A percentile compares a stretch with the other conserved stretches of the same genome.
phyloP scores from a whole-genome alignment of 2,797 vertebrate genomes.

The Gymnopithys bicolor region DNA sequence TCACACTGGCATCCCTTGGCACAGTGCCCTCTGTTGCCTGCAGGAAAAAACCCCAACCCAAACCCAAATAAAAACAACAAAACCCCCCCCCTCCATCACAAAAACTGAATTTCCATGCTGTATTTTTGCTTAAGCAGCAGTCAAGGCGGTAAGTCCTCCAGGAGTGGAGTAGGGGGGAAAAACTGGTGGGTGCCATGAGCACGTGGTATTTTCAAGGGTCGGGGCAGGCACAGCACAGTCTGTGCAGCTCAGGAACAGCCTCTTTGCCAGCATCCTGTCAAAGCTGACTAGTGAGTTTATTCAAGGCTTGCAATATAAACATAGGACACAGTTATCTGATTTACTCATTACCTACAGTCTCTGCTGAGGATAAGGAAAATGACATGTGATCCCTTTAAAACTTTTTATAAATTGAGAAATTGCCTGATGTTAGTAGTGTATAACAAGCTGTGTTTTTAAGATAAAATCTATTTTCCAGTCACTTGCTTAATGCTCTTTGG shows the following conservation, averaged over 20 bases:
- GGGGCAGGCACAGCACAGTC: rapidly evolving
- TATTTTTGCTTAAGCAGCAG: background rate
- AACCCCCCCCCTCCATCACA: background rate
- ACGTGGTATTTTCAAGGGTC: rapidly evolving
- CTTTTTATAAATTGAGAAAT: background rate
- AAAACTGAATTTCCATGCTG: background rate
- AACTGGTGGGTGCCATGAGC: background rate
- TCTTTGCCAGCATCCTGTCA: background rate
- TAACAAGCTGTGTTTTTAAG: background rate
- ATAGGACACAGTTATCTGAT: background rate
- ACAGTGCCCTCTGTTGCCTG: conserved; percentile 23
- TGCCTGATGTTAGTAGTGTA: rapidly evolving
- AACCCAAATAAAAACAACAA: background rate
- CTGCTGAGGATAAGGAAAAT: background rate
- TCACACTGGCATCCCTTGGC: conserved; percentile 8
- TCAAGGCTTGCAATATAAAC: conserved; percentile 4
- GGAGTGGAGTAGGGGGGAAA: rapidly evolving
- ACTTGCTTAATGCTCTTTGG: background rate
- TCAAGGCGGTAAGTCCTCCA: background rate
- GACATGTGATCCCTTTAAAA: background rate
- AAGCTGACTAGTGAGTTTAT: conserved; percentile 22
- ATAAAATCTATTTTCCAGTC: background rate
- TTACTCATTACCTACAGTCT: background rate
- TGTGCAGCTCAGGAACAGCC: rapidly evolving
- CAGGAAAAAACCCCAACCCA: background rate